These are phyloP conservation scores for Fistularia tabacaria DNA, from an alignment of 2,797 vertebrate genomes.

Conservation along the genomic window DNA sequence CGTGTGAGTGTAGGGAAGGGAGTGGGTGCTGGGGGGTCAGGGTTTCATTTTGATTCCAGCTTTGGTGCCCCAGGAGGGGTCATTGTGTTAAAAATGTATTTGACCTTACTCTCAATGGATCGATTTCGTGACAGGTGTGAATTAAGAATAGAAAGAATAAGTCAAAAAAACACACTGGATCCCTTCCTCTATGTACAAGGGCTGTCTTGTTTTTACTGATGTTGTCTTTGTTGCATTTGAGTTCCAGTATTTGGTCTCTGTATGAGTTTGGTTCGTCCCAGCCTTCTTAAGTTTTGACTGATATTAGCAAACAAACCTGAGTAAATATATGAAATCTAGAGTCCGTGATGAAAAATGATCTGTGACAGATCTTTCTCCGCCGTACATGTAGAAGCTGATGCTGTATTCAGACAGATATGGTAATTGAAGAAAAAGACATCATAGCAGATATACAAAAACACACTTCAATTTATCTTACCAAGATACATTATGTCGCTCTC, in stretches of 20 bases:
- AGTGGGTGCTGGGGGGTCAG: too few relatives aligned
- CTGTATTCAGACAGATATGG: slow-evolving; percentile 34
- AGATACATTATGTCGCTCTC: background rate
- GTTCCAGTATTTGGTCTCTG: slow-evolving; percentile 12
- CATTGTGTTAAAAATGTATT: too few relatives aligned
- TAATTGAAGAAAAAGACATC: background rate
- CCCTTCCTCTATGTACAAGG: too few relatives aligned
- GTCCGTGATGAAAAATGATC: slow-evolving; percentile 58
- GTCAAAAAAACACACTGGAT: too few relatives aligned
- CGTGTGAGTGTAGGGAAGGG: slow-evolving; percentile 16
- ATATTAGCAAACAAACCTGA: slow-evolving; percentile 38
- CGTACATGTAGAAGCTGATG: slow-evolving; percentile 19
- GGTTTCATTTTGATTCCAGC: too few relatives aligned
- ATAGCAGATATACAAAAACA: slow-evolving; percentile 4
- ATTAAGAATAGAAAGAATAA: too few relatives aligned
- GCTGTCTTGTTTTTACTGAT: too few relatives aligned
- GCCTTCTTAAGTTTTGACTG: slow-evolving; percentile 24
- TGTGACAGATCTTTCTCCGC: slow-evolving; percentile 59
- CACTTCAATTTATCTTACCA: too few relatives aligned
- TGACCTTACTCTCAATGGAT: too few relatives aligned
- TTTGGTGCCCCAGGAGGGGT: too few relatives aligned
- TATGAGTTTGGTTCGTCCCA: slow-evolving; percentile 8
- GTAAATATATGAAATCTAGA: slow-evolving; percentile 31
- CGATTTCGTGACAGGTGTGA: too few relatives aligned
- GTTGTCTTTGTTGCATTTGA: background rate